These are phyloP conservation scores for Trichoplusia ni DNA, from an alignment of 1,140 invertebrate genomes.

Conservation along the genomic window DNA sequence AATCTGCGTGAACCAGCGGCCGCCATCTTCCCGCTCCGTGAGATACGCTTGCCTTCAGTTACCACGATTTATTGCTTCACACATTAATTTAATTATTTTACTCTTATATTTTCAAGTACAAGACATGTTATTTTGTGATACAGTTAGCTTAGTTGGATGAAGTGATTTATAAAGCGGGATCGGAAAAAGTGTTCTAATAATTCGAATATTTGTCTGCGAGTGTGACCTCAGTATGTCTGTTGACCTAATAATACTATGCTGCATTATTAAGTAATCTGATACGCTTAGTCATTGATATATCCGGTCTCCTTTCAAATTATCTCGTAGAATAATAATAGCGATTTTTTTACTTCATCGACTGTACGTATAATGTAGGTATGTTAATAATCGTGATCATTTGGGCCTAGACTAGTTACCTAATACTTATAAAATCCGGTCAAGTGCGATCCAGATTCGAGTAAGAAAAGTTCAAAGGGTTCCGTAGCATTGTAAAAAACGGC, in stretches of 20 bases:
- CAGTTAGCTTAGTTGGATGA: background rate
- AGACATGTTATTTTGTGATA: constrained; percentile 3
- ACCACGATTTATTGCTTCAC: constrained; percentile 64
- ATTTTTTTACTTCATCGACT: constrained; percentile 15
- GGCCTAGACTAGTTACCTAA: too few relatives aligned
- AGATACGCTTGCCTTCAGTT: constrained; percentile 28
- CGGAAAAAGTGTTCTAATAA: background rate
- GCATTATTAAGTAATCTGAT: constrained; percentile 57
- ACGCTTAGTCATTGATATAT: constrained; percentile 49
- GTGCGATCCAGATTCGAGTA: too few relatives aligned
- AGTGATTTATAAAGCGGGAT: background rate
- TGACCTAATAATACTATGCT: constrained; percentile 41
- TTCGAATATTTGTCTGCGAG: constrained; percentile 1
- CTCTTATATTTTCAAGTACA: constrained; percentile 19
- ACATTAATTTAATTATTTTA: constrained; percentile 56
- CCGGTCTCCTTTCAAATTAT: constrained; percentile 51
- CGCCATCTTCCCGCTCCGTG: constrained; percentile 24
- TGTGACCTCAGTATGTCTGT: constrained; percentile 15
- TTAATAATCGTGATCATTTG: too few relatives aligned
- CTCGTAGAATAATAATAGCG: constrained; percentile 26
- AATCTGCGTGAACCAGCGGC: constrained; percentile 51
- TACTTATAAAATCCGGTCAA: too few relatives aligned
- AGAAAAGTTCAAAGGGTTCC: too few relatives aligned
- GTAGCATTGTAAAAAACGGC: too few relatives aligned
- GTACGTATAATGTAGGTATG: background rate